Evolutionary conservation across 2,797 vertebrate genomes (phyloP), one percentile per base, ranked within the genome.

Genomic region (Characodon lateralis): DNA sequence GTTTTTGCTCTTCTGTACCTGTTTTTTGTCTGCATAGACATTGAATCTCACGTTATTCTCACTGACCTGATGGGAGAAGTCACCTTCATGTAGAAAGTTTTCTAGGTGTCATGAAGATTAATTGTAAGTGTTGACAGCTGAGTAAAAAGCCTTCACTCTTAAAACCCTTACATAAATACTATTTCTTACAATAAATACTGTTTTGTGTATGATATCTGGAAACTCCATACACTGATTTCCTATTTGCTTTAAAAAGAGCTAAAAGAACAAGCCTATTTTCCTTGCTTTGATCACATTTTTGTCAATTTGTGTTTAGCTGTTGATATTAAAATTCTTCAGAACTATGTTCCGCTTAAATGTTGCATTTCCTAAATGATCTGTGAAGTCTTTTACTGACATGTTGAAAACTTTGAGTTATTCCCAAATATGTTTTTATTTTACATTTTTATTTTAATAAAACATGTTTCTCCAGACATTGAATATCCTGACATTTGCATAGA

Each of bases 361-460:
- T 76, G 18, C 72, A 12, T 71, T 89, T 10, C n/a, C 63, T 77
- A 10, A 71, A 77, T 55, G 80, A 69, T 83, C 10, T 74, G 71
- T 82, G 76, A 82, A 76, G 39, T 76, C 31, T 80, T 68, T 78
- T 71, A 35, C 74, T 84, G 71, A 78, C 70, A 74, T 59, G 35
- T 66, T 77, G 77, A 78, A 72, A 70, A 80, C 81, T 85, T 69
- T 85, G 80, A 73, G 73, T 77, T 72, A 83, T 73, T 83, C 46
- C 80, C 73, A 16, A 26, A 80, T n/a, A 9, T 85, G 75, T 83
- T 87, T 59, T 85, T 48, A 65, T 39, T 65, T 78, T 66, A 13
- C 6, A 43, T 39, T 76, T 46, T 78, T 48, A 72, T 43, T 76
- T 73, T 71, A 91, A 61, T 92, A 92, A 92, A 93, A 39, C 72